A percentile compares a stretch with the other conserved stretches of the same genome.
phyloP scores from a whole-genome alignment of 2,888 invertebrate genomes.

The Megamerina dolium region DNA sequence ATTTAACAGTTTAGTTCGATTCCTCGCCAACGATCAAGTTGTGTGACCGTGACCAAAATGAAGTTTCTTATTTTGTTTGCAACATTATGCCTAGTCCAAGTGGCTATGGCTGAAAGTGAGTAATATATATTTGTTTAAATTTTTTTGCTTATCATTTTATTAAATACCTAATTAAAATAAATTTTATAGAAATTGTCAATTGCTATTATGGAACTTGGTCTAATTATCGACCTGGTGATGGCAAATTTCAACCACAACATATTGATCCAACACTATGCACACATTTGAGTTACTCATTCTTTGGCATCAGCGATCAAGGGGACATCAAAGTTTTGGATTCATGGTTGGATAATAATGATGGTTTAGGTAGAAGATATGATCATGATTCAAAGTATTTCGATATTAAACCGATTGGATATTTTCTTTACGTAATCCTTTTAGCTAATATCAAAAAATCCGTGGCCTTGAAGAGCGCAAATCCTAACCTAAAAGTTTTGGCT shows the following conservation, averaged over 20 bases:
- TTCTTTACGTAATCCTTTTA: conserved; percentile 8
- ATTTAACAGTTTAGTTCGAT: too few relatives aligned
- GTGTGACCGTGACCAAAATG: too few relatives aligned
- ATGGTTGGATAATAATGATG: conserved; percentile 20
- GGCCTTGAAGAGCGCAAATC: conserved; percentile 27
- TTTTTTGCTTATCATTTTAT: too few relatives aligned
- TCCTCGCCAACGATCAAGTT: too few relatives aligned
- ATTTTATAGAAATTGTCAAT: conserved; percentile 8
- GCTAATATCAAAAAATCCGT: conserved; percentile 29
- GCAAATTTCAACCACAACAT: conserved; percentile 26
- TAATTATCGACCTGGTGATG: conserved; percentile 27
- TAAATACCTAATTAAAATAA: too few relatives aligned
- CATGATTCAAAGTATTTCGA: too few relatives aligned
- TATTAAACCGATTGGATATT: too few relatives aligned
- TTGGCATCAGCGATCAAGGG: conserved; percentile 29
- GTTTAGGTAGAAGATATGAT: too few relatives aligned
- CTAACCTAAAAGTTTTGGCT: conserved; percentile 61
- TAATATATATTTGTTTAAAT: too few relatives aligned
- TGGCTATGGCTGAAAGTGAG: too few relatives aligned
- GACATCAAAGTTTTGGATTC: conserved; percentile 25
- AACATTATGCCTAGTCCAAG: too few relatives aligned
- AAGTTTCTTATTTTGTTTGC: too few relatives aligned
- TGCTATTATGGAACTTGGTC: conserved; percentile 39
- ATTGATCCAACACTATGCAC: conserved; percentile 31
- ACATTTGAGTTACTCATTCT: conserved; percentile 34